These are phyloP conservation scores for Lamellibrachia luymesi DNA, from an alignment of 1,140 invertebrate species.

Conservation along the genomic window DNA sequence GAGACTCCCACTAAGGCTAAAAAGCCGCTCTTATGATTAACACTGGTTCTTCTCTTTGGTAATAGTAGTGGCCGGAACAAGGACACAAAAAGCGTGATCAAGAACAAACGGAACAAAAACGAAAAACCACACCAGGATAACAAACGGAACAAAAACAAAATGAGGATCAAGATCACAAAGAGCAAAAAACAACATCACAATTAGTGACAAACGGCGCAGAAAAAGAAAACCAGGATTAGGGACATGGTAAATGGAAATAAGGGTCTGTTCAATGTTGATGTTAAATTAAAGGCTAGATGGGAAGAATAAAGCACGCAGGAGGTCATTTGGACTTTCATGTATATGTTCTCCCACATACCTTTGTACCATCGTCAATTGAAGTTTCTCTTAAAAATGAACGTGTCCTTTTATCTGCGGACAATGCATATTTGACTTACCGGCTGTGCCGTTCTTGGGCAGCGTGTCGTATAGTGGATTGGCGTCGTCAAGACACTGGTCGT, in stretches of 20 bases:
- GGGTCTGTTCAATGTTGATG: neutral
- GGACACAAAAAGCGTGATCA: neutral
- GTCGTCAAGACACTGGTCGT: slow-evolving; percentile 11
- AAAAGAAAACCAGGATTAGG: neutral
- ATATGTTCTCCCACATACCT: neutral
- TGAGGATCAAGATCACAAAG: neutral
- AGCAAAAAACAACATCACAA: neutral
- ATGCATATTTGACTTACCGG: neutral
- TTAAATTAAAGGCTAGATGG: neutral
- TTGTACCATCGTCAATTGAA: no score
- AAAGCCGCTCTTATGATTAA: no score
- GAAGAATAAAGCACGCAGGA: neutral
- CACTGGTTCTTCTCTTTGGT: no score
- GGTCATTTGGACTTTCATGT: neutral
- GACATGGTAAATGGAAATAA: neutral
- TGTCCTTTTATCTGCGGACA: no score
- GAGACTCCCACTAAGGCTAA: no score
- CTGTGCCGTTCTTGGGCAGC: neutral
- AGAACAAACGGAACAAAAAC: neutral
- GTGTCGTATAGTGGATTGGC: neutral
- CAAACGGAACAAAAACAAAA: neutral
- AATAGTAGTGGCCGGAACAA: no score
- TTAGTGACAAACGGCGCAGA: neutral
- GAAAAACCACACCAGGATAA: neutral
- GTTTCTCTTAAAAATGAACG: no score